Evolutionary conservation across 2,797 vertebrate genomes (phyloP).

Genomic region (Dendrocincla fuliginosa): DNA sequence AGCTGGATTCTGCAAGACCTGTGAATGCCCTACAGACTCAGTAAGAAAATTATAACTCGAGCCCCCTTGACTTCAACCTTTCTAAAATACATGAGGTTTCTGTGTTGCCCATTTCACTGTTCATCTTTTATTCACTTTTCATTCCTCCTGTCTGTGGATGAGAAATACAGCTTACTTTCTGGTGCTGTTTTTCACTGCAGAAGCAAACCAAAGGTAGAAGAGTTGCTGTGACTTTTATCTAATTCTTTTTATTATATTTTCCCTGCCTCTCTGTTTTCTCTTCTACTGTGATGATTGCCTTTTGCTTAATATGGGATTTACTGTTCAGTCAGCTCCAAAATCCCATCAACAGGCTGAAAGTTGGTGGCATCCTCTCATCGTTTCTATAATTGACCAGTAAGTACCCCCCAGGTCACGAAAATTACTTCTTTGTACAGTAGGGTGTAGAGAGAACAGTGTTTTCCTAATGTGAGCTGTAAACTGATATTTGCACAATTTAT

Average conservation of each 20-base stretch:
- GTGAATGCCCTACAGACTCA: not conserved
- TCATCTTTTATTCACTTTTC: not conserved
- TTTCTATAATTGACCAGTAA: not conserved
- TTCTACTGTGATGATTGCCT: not conserved
- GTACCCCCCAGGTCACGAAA: not conserved
- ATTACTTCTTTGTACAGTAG: not conserved
- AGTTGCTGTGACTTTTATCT: not conserved
- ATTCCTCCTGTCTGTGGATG: not conserved
- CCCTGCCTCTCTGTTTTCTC: not conserved
- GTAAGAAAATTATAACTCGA: not conserved
- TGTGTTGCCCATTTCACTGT: not conserved
- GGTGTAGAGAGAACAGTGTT: not conserved
- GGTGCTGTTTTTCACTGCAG: not conserved
- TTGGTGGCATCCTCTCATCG: not conserved
- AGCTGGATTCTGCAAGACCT: not conserved
- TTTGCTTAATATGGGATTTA: not conserved
- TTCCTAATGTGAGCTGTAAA: not conserved
- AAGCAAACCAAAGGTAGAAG: not conserved
- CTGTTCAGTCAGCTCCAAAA: not conserved
- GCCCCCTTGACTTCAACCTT: not conserved
- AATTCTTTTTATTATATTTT: not conserved
- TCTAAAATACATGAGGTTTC: not conserved
- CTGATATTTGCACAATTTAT: conserved; percentile 21
- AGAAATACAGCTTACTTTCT: not conserved
- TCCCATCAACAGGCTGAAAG: not conserved